Percentiles rank a stretch among this genome's conserved stretches.
Conservation (phyloP, 2,797 vertebrate species). For the Tokudaia tokunoshimensis region DNA sequence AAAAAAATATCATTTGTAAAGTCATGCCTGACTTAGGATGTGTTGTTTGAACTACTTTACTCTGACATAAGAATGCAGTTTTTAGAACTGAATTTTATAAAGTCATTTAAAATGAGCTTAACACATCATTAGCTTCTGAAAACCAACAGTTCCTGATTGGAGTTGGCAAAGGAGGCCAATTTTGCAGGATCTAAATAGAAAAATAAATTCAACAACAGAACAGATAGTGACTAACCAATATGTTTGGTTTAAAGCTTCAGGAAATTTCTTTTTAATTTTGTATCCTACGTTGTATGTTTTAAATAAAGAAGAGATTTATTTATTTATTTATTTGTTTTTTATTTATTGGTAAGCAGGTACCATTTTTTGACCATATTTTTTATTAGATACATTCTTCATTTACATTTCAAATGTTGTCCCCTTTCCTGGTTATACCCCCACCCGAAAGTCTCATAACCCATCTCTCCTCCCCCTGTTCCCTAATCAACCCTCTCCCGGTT, state of each 20-base stretch:
- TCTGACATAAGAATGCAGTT: neutral
- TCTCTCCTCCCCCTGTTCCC: no score
- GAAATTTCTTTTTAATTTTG: no score
- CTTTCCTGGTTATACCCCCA: no score
- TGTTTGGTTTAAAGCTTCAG: neutral
- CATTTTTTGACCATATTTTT: no score
- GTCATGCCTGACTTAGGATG: neutral
- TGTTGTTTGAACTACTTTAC: slow-evolving; percentile 23
- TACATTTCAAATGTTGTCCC: no score
- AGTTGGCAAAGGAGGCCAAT: neutral
- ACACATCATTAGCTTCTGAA: neutral
- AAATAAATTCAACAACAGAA: neutral
- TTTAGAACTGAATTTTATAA: slow-evolving; percentile 26
- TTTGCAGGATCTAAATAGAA: neutral
- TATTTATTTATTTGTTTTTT: no score
- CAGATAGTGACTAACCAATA: neutral
- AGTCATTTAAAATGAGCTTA: slow-evolving; percentile 6
- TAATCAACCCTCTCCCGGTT: no score
- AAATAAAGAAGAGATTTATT: no score
- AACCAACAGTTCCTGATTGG: slow-evolving; percentile 13
- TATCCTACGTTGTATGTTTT: no score
- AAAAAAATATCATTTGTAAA: neutral
- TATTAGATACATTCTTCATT: no score
- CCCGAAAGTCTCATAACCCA: no score
- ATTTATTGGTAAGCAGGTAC: no score